Conservation (phyloP, 2,797 vertebrate genomes). For the Lacerta bilineata region DNA sequence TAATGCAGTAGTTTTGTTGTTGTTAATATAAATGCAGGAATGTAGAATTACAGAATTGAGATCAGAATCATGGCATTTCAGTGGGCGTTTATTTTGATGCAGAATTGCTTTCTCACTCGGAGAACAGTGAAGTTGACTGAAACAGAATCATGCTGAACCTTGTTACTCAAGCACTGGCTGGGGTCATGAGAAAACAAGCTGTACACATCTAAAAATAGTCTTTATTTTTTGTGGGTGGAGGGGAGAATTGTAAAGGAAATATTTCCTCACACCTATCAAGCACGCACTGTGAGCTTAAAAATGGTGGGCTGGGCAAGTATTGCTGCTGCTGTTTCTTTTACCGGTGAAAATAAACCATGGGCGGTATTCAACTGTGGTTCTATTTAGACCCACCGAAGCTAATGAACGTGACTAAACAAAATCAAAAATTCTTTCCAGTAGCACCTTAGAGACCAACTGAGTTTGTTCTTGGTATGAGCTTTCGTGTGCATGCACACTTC, state of each 20-base stretch:
- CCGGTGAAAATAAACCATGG: neutral
- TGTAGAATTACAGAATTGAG: neutral
- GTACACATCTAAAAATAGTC: conserved; percentile 35
- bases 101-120: conserved; percentile 38
- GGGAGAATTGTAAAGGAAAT: conserved; percentile 3
- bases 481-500: no score
- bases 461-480: no score
- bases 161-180: conserved; percentile 36
- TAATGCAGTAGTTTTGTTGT: neutral
- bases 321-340: neutral
- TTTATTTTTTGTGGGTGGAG: conserved; percentile 30
- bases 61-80: conserved; percentile 19
- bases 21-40: conserved; percentile 20
- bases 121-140: conserved; percentile 20
- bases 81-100: conserved; percentile 34
- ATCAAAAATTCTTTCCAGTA: no score
- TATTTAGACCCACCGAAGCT: no score
- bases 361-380: no score
- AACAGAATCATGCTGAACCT: conserved; percentile 30
- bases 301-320: neutral
- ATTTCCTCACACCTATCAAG: conserved; percentile 14
- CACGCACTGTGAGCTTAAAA: neutral
- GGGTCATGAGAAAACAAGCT: conserved; percentile 24
- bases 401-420: no score
- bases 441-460: no score